A percentile compares a stretch with the other conserved stretches of the same genome.
These are phyloP conservation scores for Spea bombifrons DNA, from an alignment of 2,113 vertebrate genomes.

Conservation along the genomic window DNA sequence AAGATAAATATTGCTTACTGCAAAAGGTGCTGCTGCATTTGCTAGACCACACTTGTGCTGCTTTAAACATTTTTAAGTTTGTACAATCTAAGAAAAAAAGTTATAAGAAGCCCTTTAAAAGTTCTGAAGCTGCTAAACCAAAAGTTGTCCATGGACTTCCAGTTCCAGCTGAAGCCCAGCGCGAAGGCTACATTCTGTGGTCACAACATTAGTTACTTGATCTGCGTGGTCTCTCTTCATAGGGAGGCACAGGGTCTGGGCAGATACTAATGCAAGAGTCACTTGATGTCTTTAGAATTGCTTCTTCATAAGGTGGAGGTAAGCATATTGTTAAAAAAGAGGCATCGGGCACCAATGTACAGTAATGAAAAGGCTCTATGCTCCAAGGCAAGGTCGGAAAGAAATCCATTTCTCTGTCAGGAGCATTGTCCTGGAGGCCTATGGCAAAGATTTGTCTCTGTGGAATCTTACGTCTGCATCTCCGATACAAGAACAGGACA, in stretches of 20 bases:
- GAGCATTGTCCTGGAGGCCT: slow-evolving; percentile 67
- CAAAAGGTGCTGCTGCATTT: too few species aligned
- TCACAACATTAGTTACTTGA: slow-evolving; percentile 45
- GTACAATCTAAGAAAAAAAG: slow-evolving; percentile 10
- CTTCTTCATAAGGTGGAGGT: slow-evolving; percentile 80
- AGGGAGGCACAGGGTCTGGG: slow-evolving; percentile 52
- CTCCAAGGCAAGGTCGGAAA: slow-evolving; percentile 58
- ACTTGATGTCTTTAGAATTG: slow-evolving; percentile 67
- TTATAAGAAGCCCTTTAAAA: slow-evolving; percentile 23
- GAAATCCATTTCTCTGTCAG: slow-evolving; percentile 38
- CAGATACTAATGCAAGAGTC: slow-evolving; percentile 62
- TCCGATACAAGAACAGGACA: slow-evolving; percentile 69
- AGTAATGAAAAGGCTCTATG: slow-evolving; percentile 59
- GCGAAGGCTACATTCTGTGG: slow-evolving; percentile 18
- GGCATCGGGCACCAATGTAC: slow-evolving; percentile 59
- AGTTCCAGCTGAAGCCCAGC: slow-evolving; percentile 41
- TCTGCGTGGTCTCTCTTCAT: slow-evolving; percentile 49
- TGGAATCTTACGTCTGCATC: slow-evolving; percentile 55
- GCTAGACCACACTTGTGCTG: too few species aligned
- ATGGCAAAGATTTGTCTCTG: slow-evolving; percentile 73
- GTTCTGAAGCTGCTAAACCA: slow-evolving; percentile 10
- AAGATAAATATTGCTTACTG: too few species aligned
- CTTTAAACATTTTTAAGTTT: background rate
- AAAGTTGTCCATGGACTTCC: slow-evolving; percentile 25
- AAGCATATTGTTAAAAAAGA: slow-evolving; percentile 66